Conservation (phyloP, 2,888 invertebrate species). For the Meteorus cinctellus region DNA sequence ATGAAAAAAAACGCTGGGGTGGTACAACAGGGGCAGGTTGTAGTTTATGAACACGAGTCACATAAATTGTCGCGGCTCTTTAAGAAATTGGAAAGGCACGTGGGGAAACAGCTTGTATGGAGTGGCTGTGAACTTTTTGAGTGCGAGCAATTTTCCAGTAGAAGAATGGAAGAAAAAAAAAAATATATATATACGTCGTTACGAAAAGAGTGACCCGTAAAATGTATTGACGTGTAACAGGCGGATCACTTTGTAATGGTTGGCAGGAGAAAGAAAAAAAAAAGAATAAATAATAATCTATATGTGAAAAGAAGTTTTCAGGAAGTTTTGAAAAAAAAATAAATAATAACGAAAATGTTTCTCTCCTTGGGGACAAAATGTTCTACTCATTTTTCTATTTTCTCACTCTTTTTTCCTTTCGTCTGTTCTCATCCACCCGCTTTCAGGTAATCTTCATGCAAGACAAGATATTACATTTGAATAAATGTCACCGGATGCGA, state of each 20-base stretch:
- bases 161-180: constrained; percentile 39
- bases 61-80: constrained; percentile 74
- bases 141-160: constrained; percentile 47
- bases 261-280: neutral
- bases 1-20: constrained; percentile 14
- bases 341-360: constrained; percentile 25
- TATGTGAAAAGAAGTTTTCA: neutral
- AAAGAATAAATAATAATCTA: neutral
- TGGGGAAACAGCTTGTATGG: constrained; percentile 71
- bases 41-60: constrained; percentile 73
- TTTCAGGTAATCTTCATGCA: constrained; percentile 67
- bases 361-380: constrained; percentile 50
- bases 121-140: constrained; percentile 70
- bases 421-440: constrained; percentile 54
- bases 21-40: constrained; percentile 44
- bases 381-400: constrained; percentile 64
- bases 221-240: constrained; percentile 11
- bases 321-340: constrained; percentile 1
- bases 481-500: constrained; percentile 71
- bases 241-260: neutral
- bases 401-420: neutral
- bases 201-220: constrained; percentile 22
- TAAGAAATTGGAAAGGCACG: constrained; percentile 73
- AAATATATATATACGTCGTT: constrained; percentile 41
- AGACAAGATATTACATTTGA: constrained; percentile 73